Evolutionary conservation across 2,113 vertebrate species (phyloP).

Genomic region (Phyllostomus hastatus): DNA sequence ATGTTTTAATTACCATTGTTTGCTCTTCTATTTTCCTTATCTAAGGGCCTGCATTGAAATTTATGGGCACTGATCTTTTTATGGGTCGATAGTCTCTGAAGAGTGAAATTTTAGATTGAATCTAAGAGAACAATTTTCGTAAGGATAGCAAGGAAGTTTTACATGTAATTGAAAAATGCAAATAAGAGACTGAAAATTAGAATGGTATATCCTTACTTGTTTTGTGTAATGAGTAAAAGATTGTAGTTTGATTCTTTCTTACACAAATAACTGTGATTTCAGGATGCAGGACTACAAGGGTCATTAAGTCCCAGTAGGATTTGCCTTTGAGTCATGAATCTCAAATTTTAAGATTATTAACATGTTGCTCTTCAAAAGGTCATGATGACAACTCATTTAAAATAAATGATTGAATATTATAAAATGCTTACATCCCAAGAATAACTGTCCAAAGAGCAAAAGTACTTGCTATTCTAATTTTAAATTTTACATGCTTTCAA

Average conservation of each 20-base stretch:
- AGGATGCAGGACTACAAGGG: background rate
- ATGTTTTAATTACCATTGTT: background rate
- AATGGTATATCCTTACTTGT: background rate
- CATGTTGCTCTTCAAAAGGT: background rate
- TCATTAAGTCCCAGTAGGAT: background rate
- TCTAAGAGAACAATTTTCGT: background rate
- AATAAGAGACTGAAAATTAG: background rate
- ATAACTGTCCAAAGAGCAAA: background rate
- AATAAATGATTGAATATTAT: background rate
- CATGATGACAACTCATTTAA: background rate
- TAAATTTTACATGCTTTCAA: background rate
- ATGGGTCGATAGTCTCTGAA: background rate
- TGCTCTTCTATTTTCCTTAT: background rate
- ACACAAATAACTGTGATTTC: background rate
- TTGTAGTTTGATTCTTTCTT: background rate
- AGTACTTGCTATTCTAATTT: background rate
- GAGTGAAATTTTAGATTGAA: background rate
- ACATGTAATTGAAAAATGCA: background rate
- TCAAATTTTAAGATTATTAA: background rate
- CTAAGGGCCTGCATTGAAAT: background rate
- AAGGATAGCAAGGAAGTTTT: background rate
- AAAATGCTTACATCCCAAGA: background rate
- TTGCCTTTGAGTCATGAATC: background rate
- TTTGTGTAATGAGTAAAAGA: background rate
- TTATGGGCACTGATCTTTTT: background rate